Evolutionary conservation across 2,888 invertebrate species (phyloP).

Genomic region (Operophtera brumata): DNA sequence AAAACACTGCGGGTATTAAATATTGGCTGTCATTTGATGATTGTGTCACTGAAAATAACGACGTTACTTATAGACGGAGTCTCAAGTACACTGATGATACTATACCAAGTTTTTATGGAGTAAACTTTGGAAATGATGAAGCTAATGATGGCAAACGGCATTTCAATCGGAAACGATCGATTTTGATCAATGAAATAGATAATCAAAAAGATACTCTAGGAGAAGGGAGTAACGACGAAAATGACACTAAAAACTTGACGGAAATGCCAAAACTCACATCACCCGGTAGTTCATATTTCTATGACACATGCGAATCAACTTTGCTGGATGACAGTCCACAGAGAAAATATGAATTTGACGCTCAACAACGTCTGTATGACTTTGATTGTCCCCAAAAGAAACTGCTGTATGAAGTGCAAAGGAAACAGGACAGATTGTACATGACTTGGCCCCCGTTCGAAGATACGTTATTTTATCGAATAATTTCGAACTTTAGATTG

Average conservation of each 20-base stretch:
- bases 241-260: slow-evolving; percentile 9
- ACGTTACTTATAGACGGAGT: slow-evolving; percentile 20
- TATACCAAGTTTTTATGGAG: slow-evolving; percentile 58
- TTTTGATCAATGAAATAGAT: slow-evolving; percentile 15
- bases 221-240: background rate
- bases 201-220: slow-evolving; percentile 9
- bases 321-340: slow-evolving; percentile 2
- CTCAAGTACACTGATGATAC: slow-evolving; percentile 45
- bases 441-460: slow-evolving; percentile 72
- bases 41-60: slow-evolving; percentile 36
- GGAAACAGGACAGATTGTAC: slow-evolving; percentile 40
- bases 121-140: slow-evolving; percentile 33
- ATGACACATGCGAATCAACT: slow-evolving; percentile 27
- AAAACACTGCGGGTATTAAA: slow-evolving; percentile 65
- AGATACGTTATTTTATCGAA: slow-evolving; percentile 63
- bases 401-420: slow-evolving; percentile 50
- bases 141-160: slow-evolving; percentile 13
- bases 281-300: slow-evolving; percentile 40
- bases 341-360: background rate
- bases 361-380: slow-evolving; percentile 1
- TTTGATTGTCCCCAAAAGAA: slow-evolving; percentile 35
- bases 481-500: slow-evolving; percentile 69
- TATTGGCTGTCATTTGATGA: slow-evolving; percentile 75
- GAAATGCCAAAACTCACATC: slow-evolving; percentile 37
- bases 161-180: slow-evolving; percentile 8